These are phyloP conservation scores for Rhynchomys soricoides DNA, from an alignment of 2,113 vertebrate species.

Conservation along the genomic window DNA sequence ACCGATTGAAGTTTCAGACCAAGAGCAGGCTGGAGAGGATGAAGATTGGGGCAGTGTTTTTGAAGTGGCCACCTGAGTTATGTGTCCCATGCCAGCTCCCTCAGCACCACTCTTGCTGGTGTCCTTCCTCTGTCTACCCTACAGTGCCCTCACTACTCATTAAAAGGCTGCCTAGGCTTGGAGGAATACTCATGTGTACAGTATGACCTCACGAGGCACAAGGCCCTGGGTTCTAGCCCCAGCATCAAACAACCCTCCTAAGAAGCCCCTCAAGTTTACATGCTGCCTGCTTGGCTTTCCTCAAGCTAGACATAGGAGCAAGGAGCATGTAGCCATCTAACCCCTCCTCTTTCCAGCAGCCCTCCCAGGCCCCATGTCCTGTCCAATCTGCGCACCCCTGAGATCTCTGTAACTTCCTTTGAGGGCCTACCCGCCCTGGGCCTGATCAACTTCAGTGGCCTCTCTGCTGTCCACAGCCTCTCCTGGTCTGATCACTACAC, in stretches of 20 bases:
- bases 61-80: neutral
- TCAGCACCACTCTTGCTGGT: neutral
- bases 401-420: neutral
- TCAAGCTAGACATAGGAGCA: neutral
- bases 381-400: neutral
- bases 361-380: neutral
- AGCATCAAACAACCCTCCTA: neutral
- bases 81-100: neutral
- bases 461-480: neutral
- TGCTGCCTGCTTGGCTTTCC: neutral
- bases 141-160: neutral
- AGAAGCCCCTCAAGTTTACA: neutral
- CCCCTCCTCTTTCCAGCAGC: neutral
- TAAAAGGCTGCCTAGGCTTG: neutral
- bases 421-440: neutral
- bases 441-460: neutral
- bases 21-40: neutral
- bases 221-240: neutral
- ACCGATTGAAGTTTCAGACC: neutral
- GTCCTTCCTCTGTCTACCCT: neutral
- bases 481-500: neutral
- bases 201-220: neutral
- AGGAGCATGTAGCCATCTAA: neutral
- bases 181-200: neutral
- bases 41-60: neutral